phyloP scores from a whole-genome alignment of 2,113 vertebrate genomes.

The Geococcyx californianus region DNA sequence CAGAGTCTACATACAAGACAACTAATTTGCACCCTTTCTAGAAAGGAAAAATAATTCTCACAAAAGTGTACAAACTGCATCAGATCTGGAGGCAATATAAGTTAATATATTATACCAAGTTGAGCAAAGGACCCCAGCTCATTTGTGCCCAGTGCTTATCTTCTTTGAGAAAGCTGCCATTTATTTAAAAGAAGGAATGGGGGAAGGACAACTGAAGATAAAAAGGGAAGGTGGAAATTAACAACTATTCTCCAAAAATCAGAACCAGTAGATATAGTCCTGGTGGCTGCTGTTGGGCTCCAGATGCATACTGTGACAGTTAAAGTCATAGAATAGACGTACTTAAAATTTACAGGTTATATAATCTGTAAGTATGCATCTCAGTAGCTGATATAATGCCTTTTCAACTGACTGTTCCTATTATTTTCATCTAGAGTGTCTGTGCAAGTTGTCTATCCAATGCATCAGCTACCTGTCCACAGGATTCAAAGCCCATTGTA shows the following conservation, averaged over 20 bases:
- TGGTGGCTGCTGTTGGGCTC: not conserved
- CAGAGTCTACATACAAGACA: not conserved
- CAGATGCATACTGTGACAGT: not conserved
- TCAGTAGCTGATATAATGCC: not conserved
- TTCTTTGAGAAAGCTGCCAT: not conserved
- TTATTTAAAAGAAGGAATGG: not conserved
- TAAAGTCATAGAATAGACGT: not conserved
- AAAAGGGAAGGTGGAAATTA: not conserved
- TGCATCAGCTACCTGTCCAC: conserved; percentile 63
- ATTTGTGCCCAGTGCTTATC: not conserved
- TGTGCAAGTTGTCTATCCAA: conserved; percentile 73
- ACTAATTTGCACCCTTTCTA: not conserved
- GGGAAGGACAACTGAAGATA: not conserved
- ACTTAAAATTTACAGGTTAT: not conserved
- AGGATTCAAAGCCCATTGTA: conserved; percentile 68
- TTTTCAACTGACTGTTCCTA: not conserved
- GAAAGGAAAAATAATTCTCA: not conserved
- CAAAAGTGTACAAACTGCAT: not conserved
- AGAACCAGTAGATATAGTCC: not conserved
- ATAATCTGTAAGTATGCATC: not conserved
- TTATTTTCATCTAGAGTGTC: conserved; percentile 62
- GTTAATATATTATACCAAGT: not conserved
- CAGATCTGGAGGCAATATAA: not conserved
- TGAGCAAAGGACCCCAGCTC: not conserved
- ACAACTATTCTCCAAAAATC: not conserved